Evolutionary conservation across 1,140 invertebrate species (phyloP).

Genomic region (Neodiprion virginianus): DNA sequence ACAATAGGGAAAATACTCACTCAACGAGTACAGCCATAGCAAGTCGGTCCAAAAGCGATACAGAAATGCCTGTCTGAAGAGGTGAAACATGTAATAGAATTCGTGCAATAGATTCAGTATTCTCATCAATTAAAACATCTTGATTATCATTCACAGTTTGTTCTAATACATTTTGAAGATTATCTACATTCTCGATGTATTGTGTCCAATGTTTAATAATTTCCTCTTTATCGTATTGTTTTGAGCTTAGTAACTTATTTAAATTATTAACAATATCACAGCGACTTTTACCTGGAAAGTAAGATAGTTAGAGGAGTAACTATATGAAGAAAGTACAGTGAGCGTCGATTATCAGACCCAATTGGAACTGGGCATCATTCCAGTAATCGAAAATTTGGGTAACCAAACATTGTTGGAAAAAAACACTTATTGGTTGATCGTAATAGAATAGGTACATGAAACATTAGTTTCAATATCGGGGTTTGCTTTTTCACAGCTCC

Average conservation of each 20-base stretch:
- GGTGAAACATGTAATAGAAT: slow-evolving; percentile 49
- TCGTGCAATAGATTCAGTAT: slow-evolving; percentile 42
- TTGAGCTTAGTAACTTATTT: slow-evolving; percentile 35
- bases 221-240: slow-evolving; percentile 33
- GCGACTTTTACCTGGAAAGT: background rate
- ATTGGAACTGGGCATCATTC: too few species aligned
- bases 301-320: too few species aligned
- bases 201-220: slow-evolving; percentile 44
- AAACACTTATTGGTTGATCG: too few species aligned
- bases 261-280: slow-evolving; percentile 34
- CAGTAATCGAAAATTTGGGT: too few species aligned
- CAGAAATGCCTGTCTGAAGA: slow-evolving; percentile 46
- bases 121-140: slow-evolving; percentile 29
- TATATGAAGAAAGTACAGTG: too few species aligned
- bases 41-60: slow-evolving; percentile 45
- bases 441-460: background rate
- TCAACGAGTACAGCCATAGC: slow-evolving; percentile 47
- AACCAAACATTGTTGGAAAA: too few species aligned
- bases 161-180: slow-evolving; percentile 44
- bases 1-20: slow-evolving; percentile 35
- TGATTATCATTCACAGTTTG: slow-evolving; percentile 39
- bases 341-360: too few species aligned
- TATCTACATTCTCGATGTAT: slow-evolving; percentile 42
- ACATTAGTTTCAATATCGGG: background rate
- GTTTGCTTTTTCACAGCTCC: too few species aligned